These are phyloP conservation scores for Heliconius hewitsoni DNA, from an alignment of 1,140 invertebrate species.

Conservation along the genomic window DNA sequence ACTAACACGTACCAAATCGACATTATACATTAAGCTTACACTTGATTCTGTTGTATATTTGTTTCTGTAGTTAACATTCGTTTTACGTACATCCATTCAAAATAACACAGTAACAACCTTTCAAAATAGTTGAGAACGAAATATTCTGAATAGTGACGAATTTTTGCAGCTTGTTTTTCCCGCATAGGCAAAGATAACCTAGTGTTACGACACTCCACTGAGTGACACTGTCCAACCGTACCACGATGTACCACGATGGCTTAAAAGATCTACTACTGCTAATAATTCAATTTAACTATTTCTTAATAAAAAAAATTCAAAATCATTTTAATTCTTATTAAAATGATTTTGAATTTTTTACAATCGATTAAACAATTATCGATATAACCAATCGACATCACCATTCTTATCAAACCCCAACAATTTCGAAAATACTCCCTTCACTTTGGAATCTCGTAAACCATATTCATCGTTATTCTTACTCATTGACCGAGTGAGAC, in stretches of 20 bases:
- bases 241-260: too few species aligned
- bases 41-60: neutral
- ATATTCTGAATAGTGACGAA: neutral
- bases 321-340: too few species aligned
- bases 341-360: too few species aligned
- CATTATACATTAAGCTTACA: neutral
- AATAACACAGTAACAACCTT: too few species aligned
- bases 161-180: too few species aligned
- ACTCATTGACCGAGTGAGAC: slow-evolving; percentile 47
- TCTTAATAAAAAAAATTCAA: too few species aligned
- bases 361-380: slow-evolving; percentile 14
- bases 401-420: slow-evolving; percentile 50
- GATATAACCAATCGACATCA: slow-evolving; percentile 33
- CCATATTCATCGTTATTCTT: slow-evolving; percentile 62
- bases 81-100: neutral
- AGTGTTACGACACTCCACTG: too few species aligned
- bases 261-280: too few species aligned
- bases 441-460: slow-evolving; percentile 74
- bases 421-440: slow-evolving; percentile 72
- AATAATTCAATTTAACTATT: too few species aligned
- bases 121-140: neutral
- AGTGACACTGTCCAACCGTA: too few species aligned
- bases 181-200: too few species aligned
- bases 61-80: neutral
- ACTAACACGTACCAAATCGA: neutral